A percentile compares a stretch with the other conserved stretches of the same genome.
Conservation (phyloP, 2,113 vertebrate genomes). For the Thalassarche chlororhynchos region DNA sequence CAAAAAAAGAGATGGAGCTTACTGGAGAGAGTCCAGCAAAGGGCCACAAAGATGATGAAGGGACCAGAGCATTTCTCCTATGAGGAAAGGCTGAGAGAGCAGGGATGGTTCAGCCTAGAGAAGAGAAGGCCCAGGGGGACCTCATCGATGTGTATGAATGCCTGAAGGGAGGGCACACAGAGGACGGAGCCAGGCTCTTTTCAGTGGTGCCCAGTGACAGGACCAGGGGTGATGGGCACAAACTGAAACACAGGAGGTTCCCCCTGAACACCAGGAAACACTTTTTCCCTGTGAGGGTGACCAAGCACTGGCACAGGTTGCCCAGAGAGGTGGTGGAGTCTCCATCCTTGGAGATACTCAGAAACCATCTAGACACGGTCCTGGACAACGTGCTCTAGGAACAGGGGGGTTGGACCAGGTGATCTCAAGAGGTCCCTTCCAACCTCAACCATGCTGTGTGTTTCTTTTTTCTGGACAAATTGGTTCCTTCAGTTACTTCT, state of each 20-base stretch:
- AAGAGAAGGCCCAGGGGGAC: background rate
- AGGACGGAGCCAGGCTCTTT: background rate
- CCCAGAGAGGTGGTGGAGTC: background rate
- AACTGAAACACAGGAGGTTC: background rate
- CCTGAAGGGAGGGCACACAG: fast-evolving
- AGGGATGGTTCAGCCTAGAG: background rate
- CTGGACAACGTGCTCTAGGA: background rate
- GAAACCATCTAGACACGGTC: fast-evolving
- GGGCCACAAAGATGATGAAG: background rate
- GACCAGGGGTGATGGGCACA: fast-evolving
- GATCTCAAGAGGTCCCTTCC: background rate
- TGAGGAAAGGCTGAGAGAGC: background rate
- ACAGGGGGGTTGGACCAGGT: background rate
- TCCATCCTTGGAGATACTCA: background rate
- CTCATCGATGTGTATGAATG: background rate
- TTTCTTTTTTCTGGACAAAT: background rate
- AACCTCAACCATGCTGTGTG: background rate
- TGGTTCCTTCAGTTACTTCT: background rate
- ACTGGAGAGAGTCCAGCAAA: background rate
- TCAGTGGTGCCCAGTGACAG: background rate
- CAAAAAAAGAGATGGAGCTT: background rate
- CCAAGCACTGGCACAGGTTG: background rate
- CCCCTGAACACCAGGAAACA: background rate
- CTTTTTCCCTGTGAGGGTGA: background rate
- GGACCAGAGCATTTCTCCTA: background rate